Evolutionary conservation across 2,888 invertebrate species (phyloP).

Genomic region (Plusia festucae): DNA sequence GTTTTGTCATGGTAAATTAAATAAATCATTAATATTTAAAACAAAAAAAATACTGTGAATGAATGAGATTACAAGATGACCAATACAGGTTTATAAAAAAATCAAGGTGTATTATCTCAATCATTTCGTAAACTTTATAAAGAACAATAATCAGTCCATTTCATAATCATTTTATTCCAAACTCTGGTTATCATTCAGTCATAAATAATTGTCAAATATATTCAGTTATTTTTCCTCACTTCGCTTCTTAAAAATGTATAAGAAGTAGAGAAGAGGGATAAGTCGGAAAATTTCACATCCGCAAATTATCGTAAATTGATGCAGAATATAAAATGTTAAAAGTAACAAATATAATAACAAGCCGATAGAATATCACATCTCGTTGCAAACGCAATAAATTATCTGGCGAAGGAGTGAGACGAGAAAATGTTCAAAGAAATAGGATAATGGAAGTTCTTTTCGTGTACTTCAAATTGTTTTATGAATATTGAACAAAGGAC

Average conservation of each 20-base stretch:
- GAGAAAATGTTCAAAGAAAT: slow-evolving; percentile 70
- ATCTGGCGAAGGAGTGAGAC: slow-evolving; percentile 63
- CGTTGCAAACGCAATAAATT: slow-evolving; percentile 71
- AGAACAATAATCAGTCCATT: no score
- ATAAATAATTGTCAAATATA: neutral
- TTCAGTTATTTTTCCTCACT: neutral
- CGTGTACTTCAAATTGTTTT: slow-evolving; percentile 67
- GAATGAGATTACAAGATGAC: no score
- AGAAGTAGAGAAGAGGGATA: neutral
- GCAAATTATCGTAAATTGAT: slow-evolving; percentile 18
- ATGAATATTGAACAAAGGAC: slow-evolving; percentile 65
- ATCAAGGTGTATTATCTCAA: no score
- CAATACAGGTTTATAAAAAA: no score
- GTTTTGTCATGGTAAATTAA: no score
- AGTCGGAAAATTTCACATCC: neutral
- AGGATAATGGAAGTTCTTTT: slow-evolving; percentile 71
- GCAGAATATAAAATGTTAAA: slow-evolving; percentile 25
- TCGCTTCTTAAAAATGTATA: neutral
- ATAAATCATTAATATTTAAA: no score
- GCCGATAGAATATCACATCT: slow-evolving; percentile 65
- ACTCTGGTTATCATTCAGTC: neutral
- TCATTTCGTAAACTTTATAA: no score
- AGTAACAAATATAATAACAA: slow-evolving; percentile 50
- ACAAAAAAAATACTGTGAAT: no score
- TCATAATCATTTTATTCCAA: no score